Evolutionary conservation across 2,113 vertebrate genomes (phyloP), one percentile per base, ranked within the genome.

Genomic region (Grammomys surdaster): DNA sequence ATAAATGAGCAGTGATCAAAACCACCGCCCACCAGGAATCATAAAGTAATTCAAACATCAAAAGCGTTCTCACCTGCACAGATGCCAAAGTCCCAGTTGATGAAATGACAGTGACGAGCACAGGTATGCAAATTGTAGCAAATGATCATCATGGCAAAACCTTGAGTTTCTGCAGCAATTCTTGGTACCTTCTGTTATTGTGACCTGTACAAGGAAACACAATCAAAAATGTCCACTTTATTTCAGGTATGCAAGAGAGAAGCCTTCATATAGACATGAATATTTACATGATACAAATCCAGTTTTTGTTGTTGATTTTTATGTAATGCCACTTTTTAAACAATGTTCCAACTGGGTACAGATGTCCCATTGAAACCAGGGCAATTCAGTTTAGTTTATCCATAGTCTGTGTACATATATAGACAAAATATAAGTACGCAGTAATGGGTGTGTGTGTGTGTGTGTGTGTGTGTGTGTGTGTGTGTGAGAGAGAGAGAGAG

Each of bases 11-110:
- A 86, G 87, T 0, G 3, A 88, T 97, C 87, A 95, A 94, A 97
- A 96, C 84, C 67, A 70, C 84, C 48, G 0, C 93, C 95, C 73
- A 93, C 95, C 67, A 97, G 48, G 85, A 97, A 96, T 94, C 92
- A 95, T 43, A 98, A 90, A 97, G 63, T 87, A 91, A 94, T 85
- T 96, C 93, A 94, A 91, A 96, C 75, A 90, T 88, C 72, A 92
- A 94, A 93, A 82, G 76, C n/a, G 65, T 91, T 89, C 78, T 78
- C 95, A 97, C 90, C 88, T 96, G 96, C 92, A 91, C 48, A 95
- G 77, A 76, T 95, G 90, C 75, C 54, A 40, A 80, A 73, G n/a
- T 94, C 85, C n/a, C 28, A 58, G 46, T 10, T 92, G 97, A 95
- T 58, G 56, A 92, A 95, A 92, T 96, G 95, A 93, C 90, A 96